Evolutionary conservation across 1,140 invertebrate genomes (phyloP), one percentile per base, ranked within the genome.

Genomic region (Drosophila leontia): DNA sequence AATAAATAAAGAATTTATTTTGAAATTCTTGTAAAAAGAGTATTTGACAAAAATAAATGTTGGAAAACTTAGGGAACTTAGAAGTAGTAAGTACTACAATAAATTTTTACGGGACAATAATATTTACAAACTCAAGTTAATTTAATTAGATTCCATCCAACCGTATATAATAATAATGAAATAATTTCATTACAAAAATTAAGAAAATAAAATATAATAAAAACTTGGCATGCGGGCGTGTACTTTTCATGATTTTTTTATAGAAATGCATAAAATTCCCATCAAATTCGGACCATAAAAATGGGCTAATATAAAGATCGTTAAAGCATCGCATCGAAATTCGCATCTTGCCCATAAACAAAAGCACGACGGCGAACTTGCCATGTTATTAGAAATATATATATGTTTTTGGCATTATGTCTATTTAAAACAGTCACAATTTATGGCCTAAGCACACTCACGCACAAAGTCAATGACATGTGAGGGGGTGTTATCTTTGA

Each of bases 381-480:
- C 50, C 50, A 69, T 55, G 5, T 47, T 71, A 69, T 57, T 57
- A 17, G 26, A 41, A 63, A 51, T 44, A 26, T n/a, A 19, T 50
- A 32, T 45, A 51, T 55, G 17, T 64, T 50, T 64, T 64, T 56
- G 48, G 26, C 17, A 45, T 62, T 61, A 44, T 61, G 56, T 47
- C 63, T 67, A 67, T 65, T 44, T 68, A 62, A 50, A 62, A 50
- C 19, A 51, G 13, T 51, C 9, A 64, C n/a, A 75, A 75, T 75
- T 75, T 75, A 75, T 75, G 51, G 45, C 60, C 51, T 26, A 75
- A 64, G 35, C 34, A 59, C 26, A 37, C 45, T 12, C 62, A 29
- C 26, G 2, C n/a, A 26, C 47, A 67, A 78, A 81, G 82, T 86
- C 82, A 86, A 76, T 82, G 82, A 87, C 82, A 86, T 81, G 58